phyloP scores from a whole-genome alignment of 1,140 invertebrate species.

The Diprion similis region DNA sequence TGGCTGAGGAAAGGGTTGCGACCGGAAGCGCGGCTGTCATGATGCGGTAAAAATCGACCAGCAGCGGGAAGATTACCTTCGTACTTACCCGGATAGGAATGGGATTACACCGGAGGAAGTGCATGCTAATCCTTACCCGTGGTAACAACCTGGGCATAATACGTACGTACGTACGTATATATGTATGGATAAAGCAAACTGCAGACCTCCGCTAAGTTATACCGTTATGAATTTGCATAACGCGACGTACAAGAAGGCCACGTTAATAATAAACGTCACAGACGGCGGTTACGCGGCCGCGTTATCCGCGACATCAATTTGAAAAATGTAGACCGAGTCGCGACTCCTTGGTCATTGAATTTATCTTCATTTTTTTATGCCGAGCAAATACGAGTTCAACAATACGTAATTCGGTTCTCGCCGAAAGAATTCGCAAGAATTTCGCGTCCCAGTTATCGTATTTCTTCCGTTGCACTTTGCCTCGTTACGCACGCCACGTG shows the following conservation, averaged over 20 bases:
- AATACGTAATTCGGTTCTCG: too few relatives aligned
- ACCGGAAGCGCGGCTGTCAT: not conserved
- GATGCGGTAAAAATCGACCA: slow-evolving; percentile 7
- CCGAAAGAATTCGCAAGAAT: too few relatives aligned
- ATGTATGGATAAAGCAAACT: too few relatives aligned
- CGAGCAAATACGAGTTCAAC: too few relatives aligned
- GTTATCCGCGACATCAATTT: too few relatives aligned
- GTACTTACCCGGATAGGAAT: not conserved
- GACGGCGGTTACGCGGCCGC: not conserved
- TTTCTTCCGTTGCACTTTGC: too few relatives aligned
- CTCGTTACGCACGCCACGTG: too few relatives aligned
- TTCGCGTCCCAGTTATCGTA: too few relatives aligned
- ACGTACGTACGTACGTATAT: not conserved
- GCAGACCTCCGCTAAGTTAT: not conserved
- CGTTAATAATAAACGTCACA: not conserved
- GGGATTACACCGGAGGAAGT: not conserved
- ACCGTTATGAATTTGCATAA: slow-evolving; percentile 6
- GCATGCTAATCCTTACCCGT: not conserved
- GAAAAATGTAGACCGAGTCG: too few relatives aligned
- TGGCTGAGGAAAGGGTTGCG: not conserved
- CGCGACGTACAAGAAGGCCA: not conserved
- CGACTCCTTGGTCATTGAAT: too few relatives aligned
- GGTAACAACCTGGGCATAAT: not conserved
- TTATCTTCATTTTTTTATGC: too few relatives aligned
- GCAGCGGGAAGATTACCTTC: not conserved